Base-by-base conservation (phyloP, 2,113 vertebrate genomes). In the Propithecus coquereli region DNA sequence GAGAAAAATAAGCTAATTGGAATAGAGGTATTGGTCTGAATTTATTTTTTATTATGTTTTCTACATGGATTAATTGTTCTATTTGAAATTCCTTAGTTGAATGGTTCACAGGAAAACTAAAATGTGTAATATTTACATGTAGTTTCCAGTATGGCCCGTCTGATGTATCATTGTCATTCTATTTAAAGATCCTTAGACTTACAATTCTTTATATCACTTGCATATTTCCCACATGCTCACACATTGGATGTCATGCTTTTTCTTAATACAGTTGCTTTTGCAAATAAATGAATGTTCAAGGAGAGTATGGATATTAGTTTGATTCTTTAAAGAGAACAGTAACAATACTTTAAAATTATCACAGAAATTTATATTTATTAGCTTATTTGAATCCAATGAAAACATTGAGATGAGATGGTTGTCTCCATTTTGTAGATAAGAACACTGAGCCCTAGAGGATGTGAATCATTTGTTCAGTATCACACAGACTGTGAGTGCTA, bases 41-140 rank as follows among this genome's bases (percentile, higher is more conserved):
- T 93, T 91, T 86, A 76, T 57, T 70, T 94, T 96, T 93, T 96
- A 23, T 73, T 89, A 16, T 87, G 12, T 11, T 83, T 14, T 66
- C 27, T 87, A 43, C 20, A 80, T 40, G 94, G 83, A 93, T 86
- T 94, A 92, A 94, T 96, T 91, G 14, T 91, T 89, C 25, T 84
- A n/a, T 81, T 84, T 85, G 65, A 82, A 91, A 94, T 94, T 66
- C 13, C 13, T 82, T 91, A 93, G 25, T 81, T 81, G 83, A 96
- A 71, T 95, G 37, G 30, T 87, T 96, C 65, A 83, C 57, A 94
- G 30, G 95, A 94, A 85, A 96, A 61, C 32, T 65, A 87, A 87
- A 52, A 80, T 57, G 3, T 73, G 13, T 66, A 76, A 34, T 87
- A 81, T 87, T 91, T 93, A 63, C 23, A 79, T 16, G 27, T 63